phyloP scores from a whole-genome alignment of 1,140 invertebrate genomes.

The Pararge aegeria region DNA sequence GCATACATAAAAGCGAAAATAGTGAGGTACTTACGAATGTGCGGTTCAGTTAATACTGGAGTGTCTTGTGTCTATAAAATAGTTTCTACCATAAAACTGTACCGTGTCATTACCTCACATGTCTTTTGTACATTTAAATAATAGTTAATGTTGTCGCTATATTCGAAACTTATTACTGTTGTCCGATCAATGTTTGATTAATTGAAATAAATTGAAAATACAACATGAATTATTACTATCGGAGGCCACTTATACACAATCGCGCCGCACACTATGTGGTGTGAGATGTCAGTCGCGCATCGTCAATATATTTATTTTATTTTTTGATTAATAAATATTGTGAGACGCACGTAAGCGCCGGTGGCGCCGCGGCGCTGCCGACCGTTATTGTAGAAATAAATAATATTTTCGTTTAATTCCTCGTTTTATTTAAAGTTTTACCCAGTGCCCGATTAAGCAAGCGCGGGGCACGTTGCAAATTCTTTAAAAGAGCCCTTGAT shows the following conservation, averaged over 20 bases:
- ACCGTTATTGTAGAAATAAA: slow-evolving; percentile 77
- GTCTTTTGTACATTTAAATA: slow-evolving; percentile 52
- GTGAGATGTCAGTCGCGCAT: slow-evolving; percentile 48
- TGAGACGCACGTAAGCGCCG: slow-evolving; percentile 68
- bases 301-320: slow-evolving; percentile 68
- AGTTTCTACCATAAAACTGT: slow-evolving; percentile 47
- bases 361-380: slow-evolving; percentile 48
- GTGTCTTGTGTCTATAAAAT: slow-evolving; percentile 20
- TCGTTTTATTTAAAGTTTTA: slow-evolving; percentile 53
- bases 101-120: slow-evolving; percentile 73
- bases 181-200: slow-evolving; percentile 9
- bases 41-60: slow-evolving; percentile 48
- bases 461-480: no score
- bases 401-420: slow-evolving; percentile 77
- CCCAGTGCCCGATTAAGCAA: no score
- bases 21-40: slow-evolving; percentile 15
- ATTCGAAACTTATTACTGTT: slow-evolving; percentile 56
- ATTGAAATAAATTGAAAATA: not conserved
- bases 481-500: no score
- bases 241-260: slow-evolving; percentile 37
- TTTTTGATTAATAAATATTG: slow-evolving; percentile 70
- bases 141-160: slow-evolving; percentile 67
- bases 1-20: slow-evolving; percentile 1
- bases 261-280: slow-evolving; percentile 44
- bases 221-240: slow-evolving; percentile 3